Percentiles rank a stretch among this genome's conserved stretches.
Evolutionary conservation across 2,797 vertebrate genomes (phyloP).

Genomic region (Pristis pectinata): DNA sequence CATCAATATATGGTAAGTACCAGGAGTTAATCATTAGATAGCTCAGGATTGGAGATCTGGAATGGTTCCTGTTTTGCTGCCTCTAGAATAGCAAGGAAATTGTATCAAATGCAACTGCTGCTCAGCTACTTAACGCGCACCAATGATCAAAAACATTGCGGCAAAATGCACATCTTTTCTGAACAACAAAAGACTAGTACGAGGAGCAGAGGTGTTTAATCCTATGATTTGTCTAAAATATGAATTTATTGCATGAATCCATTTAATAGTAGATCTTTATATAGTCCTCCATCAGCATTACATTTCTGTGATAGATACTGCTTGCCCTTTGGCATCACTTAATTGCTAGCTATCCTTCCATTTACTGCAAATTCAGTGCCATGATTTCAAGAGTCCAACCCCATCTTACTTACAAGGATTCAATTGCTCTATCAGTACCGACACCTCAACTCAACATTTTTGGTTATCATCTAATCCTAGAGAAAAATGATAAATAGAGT

Average conservation of each 20-base stretch:
- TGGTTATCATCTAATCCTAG: background rate
- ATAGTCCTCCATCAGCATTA: background rate
- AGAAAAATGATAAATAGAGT: background rate
- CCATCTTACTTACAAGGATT: background rate
- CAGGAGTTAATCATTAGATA: background rate
- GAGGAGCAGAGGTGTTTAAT: background rate
- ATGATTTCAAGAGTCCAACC: background rate
- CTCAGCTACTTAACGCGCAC: background rate
- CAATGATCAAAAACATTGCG: background rate
- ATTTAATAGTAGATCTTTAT: background rate
- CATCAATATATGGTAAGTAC: background rate
- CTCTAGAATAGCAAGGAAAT: background rate
- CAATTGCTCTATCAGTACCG: background rate
- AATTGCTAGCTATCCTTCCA: no score
- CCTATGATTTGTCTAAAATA: background rate
- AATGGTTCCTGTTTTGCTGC: background rate
- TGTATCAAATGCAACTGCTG: background rate
- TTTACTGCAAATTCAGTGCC: background rate
- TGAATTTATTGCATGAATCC: background rate
- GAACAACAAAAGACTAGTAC: background rate
- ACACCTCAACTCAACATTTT: background rate
- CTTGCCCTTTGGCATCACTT: background rate
- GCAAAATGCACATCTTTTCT: background rate
- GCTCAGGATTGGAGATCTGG: background rate
- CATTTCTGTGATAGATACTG: background rate